A percentile compares a stretch with the other conserved stretches of the same genome.
These are phyloP conservation scores for Trachelipus rathkii DNA, from an alignment of 1,140 invertebrate genomes.

Conservation along the genomic window DNA sequence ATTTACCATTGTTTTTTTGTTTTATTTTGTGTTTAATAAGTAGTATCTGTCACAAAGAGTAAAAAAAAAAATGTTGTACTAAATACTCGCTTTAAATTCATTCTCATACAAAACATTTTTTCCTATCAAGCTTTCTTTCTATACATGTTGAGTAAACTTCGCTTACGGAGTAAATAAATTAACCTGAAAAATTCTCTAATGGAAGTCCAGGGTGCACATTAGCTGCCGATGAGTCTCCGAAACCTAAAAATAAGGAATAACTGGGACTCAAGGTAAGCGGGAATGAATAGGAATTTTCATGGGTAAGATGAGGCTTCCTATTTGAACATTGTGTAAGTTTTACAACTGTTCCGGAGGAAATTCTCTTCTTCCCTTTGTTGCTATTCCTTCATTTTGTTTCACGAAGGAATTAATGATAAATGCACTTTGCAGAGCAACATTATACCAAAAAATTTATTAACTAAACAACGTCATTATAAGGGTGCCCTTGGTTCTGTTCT, in stretches of 20 bases:
- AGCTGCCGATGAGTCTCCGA: constrained; percentile 2
- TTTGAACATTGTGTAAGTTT: neutral
- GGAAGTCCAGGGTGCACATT: neutral
- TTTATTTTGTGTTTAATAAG: too few species aligned
- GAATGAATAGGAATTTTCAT: constrained; percentile 3
- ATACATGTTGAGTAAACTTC: too few species aligned
- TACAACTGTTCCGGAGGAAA: neutral
- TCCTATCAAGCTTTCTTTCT: too few species aligned
- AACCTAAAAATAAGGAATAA: neutral
- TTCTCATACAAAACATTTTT: too few species aligned
- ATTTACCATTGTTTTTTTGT: too few species aligned
- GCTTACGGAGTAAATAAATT: too few species aligned
- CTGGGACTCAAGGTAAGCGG: neutral
- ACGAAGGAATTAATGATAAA: constrained; percentile 5
- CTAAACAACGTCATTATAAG: neutral
- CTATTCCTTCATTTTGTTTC: neutral
- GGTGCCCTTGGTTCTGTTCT: constrained; percentile 10
- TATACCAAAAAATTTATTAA: constrained; percentile 19
- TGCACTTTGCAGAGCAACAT: constrained; percentile 10
- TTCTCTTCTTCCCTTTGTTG: neutral
- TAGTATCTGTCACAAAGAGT: too few species aligned
- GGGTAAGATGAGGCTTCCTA: neutral
- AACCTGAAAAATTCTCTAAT: neutral
- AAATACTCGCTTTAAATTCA: too few species aligned
- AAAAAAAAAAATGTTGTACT: too few species aligned